Percentiles rank a stretch among this genome's conserved stretches.
These are phyloP conservation scores for Xiphias gladius DNA, from an alignment of 2,113 vertebrate species.

Conservation along the genomic window DNA sequence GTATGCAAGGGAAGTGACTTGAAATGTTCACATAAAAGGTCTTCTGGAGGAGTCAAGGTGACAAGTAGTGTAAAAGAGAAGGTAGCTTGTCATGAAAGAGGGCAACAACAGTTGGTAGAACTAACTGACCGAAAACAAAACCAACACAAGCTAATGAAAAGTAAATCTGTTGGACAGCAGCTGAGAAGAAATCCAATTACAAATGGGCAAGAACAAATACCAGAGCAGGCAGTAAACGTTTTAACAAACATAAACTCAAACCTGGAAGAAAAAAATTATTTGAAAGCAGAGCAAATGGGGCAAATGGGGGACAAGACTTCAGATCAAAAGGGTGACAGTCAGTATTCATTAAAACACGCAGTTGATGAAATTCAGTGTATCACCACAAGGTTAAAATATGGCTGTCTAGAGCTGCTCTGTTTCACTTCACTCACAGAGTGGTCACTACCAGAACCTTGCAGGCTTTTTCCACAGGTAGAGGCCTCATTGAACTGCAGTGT, in stretches of 20 bases:
- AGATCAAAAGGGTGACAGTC: slow-evolving; percentile 12
- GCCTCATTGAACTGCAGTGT: slow-evolving; percentile 31
- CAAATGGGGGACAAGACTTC: not conserved
- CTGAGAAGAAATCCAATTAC: slow-evolving; percentile 14
- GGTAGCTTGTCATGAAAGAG: slow-evolving; percentile 44
- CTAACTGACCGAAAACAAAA: slow-evolving; percentile 40
- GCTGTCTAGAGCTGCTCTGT: slow-evolving; percentile 22
- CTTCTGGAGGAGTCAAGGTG: slow-evolving; percentile 22
- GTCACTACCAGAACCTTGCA: slow-evolving; percentile 34
- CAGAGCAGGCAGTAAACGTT: not conserved
- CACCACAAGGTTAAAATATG: slow-evolving; percentile 42
- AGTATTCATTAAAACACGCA: slow-evolving; percentile 17
- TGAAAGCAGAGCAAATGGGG: not conserved
- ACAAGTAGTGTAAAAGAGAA: slow-evolving; percentile 45
- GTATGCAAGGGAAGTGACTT: slow-evolving; percentile 72
- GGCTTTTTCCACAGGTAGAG: slow-evolving; percentile 44
- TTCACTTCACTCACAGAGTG: slow-evolving; percentile 47
- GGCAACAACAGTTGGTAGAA: not conserved
- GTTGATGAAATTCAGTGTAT: not conserved
- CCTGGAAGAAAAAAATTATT: not conserved
- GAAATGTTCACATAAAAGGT: slow-evolving; percentile 37
- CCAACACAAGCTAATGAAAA: slow-evolving; percentile 11
- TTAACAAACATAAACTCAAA: slow-evolving; percentile 17
- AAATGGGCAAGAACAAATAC: slow-evolving; percentile 11
- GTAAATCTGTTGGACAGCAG: not conserved